Conservation (phyloP, 2,797 vertebrate genomes). For the Melanotaenia boesemani region DNA sequence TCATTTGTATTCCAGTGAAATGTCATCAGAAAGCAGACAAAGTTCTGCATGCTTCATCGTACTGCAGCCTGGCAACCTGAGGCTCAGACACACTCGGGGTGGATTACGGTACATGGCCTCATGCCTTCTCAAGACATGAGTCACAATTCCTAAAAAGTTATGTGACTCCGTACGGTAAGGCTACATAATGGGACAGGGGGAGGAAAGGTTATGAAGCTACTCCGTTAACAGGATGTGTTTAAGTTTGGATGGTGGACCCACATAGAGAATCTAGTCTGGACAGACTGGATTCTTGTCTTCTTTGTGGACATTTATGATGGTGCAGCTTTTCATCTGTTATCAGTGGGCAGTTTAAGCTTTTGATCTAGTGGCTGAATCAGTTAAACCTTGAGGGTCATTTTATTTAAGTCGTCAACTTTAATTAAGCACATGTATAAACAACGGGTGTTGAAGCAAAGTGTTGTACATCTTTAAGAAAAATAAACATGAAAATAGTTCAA, state of each 20-base stretch:
- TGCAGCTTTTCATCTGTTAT: too few relatives aligned
- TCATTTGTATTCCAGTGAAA: neutral
- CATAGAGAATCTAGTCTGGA: slow-evolving; percentile 23
- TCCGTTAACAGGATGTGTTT: slow-evolving; percentile 26
- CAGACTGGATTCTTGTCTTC: neutral
- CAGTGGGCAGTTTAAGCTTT: too few relatives aligned
- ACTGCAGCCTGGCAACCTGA: neutral
- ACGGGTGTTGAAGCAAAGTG: too few relatives aligned
- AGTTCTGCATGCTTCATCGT: neutral
- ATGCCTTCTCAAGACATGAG: slow-evolving; percentile 1
- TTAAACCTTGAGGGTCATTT: too few relatives aligned
- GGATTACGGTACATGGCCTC: neutral
- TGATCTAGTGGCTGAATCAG: too few relatives aligned
- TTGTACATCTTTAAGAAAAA: too few relatives aligned
- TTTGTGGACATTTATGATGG: neutral
- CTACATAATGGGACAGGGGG: slow-evolving; percentile 16
- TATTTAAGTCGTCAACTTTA: too few relatives aligned
- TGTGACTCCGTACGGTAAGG: slow-evolving; percentile 27
- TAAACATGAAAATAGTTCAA: too few relatives aligned
- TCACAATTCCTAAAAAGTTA: neutral
- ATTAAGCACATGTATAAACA: too few relatives aligned
- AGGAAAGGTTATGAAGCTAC: slow-evolving; percentile 47
- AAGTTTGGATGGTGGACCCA: slow-evolving; percentile 40
- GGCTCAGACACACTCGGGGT: neutral
- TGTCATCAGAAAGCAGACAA: neutral